Percentiles rank a stretch among this genome's conserved stretches.
Conservation (phyloP, 2,797 vertebrate genomes). For the Decapterus maruadsi region DNA sequence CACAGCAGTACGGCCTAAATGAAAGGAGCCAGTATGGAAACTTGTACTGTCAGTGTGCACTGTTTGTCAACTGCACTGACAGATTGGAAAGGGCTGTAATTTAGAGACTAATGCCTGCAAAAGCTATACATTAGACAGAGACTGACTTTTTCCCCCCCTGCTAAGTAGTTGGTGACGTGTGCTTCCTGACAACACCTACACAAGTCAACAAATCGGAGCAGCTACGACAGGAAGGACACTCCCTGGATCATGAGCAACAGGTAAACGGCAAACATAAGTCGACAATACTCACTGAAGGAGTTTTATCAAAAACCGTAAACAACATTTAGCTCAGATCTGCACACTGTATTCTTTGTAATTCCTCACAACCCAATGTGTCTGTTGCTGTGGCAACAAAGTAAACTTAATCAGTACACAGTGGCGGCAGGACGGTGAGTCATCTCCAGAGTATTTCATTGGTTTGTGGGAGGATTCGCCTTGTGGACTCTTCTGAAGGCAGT, state of each 20-base stretch:
- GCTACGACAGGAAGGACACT: not conserved
- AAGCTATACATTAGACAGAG: not conserved
- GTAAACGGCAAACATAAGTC: not conserved
- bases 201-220: conserved; percentile 11
- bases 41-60: not conserved
- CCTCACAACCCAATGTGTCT: conserved; percentile 52
- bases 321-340: conserved; percentile 52
- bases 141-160: not conserved
- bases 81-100: not conserved
- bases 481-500: conserved; percentile 31
- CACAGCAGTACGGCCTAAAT: not conserved
- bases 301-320: conserved; percentile 40
- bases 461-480: conserved; percentile 62
- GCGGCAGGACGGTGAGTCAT: conserved; percentile 79
- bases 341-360: conserved; percentile 41
- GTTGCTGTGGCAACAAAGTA: conserved; percentile 80
- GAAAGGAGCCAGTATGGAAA: not conserved
- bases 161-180: not conserved
- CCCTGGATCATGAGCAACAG: conserved; percentile 1
- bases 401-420: conserved; percentile 73
- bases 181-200: conserved; percentile 5
- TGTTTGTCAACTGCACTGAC: conserved; percentile 2
- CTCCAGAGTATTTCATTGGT: conserved; percentile 66
- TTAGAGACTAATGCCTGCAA: not conserved
- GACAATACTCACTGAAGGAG: conserved; percentile 12